phyloP scores from a whole-genome alignment of 2,888 invertebrate species.

The Tenthredo livida region DNA sequence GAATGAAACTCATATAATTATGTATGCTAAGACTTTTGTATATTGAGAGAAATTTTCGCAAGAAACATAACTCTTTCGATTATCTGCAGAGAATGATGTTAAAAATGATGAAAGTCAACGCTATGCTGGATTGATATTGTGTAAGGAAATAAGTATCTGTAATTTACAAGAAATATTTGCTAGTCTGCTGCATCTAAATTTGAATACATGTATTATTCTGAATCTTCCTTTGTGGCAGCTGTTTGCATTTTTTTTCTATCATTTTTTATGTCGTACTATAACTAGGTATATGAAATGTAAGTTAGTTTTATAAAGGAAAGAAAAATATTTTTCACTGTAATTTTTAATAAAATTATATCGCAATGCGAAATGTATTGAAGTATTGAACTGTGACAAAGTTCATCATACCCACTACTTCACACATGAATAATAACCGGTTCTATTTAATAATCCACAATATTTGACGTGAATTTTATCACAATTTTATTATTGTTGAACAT shows the following conservation, averaged over 20 bases:
- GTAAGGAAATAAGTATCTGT: background rate
- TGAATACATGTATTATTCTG: background rate
- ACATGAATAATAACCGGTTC: background rate
- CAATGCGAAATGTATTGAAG: background rate
- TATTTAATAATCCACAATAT: background rate
- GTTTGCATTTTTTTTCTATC: background rate
- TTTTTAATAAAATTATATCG: conserved; percentile 44
- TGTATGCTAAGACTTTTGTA: background rate
- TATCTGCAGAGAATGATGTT: background rate
- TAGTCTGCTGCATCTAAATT: background rate
- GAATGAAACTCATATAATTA: background rate
- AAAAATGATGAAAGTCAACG: background rate
- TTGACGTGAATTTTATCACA: background rate
- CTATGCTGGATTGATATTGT: background rate
- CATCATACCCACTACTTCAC: background rate
- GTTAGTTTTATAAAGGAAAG: background rate
- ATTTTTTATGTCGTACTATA: background rate
- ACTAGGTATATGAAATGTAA: background rate
- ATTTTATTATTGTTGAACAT: background rate
- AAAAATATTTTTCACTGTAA: conserved; percentile 35
- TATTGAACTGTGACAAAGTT: background rate
- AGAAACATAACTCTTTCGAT: background rate
- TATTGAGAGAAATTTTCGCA: background rate
- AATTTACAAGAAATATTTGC: background rate
- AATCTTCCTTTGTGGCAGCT: conserved; percentile 8